phyloP scores from a whole-genome alignment of 2,888 invertebrate species.

The Pomacea canaliculata region DNA sequence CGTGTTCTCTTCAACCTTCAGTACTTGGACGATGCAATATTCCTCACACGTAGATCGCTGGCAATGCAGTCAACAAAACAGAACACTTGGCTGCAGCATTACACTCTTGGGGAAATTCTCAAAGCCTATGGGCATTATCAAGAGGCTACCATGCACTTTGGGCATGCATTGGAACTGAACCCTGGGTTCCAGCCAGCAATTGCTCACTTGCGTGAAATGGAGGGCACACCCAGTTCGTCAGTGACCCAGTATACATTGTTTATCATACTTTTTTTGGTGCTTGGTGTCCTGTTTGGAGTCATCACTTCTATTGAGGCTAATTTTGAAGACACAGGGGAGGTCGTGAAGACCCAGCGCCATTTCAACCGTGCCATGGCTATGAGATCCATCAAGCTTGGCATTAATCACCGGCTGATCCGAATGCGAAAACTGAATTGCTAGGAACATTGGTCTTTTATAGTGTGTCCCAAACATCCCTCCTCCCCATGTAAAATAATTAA shows the following conservation, averaged over 20 bases:
- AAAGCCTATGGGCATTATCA: constrained; percentile 91
- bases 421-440: constrained; percentile 53
- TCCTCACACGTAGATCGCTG: constrained; percentile 85
- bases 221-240: constrained; percentile 82
- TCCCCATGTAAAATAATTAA: no score
- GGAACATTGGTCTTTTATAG: background rate
- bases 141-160: constrained; percentile 86
- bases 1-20: constrained; percentile 87
- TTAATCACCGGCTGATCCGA: constrained; percentile 66
- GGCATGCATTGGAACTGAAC: constrained; percentile 85
- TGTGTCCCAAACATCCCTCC: no score
- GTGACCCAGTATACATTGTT: constrained; percentile 88
- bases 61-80: constrained; percentile 87
- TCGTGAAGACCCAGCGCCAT: constrained; percentile 80
- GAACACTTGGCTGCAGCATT: constrained; percentile 91
- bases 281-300: constrained; percentile 82
- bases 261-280: constrained; percentile 88
- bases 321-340: constrained; percentile 61
- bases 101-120: constrained; percentile 90
- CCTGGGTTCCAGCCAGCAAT: constrained; percentile 88
- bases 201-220: constrained; percentile 84
- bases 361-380: constrained; percentile 92
- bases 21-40: constrained; percentile 90
- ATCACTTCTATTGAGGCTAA: constrained; percentile 79
- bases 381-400: constrained; percentile 78